These are phyloP conservation scores for Zapornia atra DNA, from an alignment of 2,113 vertebrate genomes.

Conservation along the genomic window DNA sequence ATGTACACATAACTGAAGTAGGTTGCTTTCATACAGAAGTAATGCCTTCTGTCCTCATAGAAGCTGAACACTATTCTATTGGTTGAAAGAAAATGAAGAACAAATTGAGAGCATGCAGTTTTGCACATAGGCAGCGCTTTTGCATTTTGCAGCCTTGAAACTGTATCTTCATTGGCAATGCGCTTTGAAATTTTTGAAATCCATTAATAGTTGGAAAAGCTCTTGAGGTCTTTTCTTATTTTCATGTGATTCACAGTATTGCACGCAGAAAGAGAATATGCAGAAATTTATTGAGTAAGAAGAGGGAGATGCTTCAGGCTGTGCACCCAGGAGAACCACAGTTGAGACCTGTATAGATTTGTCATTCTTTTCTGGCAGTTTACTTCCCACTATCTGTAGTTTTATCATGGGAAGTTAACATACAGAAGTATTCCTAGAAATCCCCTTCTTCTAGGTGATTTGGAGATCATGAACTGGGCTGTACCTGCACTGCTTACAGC, in stretches of 20 bases:
- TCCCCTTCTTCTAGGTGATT: not conserved
- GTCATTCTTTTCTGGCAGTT: not conserved
- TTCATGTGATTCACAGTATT: not conserved
- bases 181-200: not conserved
- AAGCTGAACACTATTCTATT: not conserved
- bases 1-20: not conserved
- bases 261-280: not conserved
- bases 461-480: not conserved
- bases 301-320: not conserved
- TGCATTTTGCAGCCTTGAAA: not conserved
- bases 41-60: not conserved
- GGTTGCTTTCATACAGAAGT: not conserved
- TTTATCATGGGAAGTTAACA: not conserved
- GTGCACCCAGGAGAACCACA: not conserved
- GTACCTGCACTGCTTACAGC: not conserved
- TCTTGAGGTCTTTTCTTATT: slow-evolving; percentile 2
- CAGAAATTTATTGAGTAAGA: not conserved
- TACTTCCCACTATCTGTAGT: not conserved
- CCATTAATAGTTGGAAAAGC: not conserved
- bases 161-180: not conserved
- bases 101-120: not conserved
- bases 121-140: not conserved
- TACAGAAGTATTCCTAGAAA: not conserved
- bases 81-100: not conserved
- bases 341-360: not conserved